Percentiles rank a stretch among this genome's conserved stretches.
phyloP scores from a whole-genome alignment of 2,113 vertebrate species.

The Microcebus lehilahytsara region DNA sequence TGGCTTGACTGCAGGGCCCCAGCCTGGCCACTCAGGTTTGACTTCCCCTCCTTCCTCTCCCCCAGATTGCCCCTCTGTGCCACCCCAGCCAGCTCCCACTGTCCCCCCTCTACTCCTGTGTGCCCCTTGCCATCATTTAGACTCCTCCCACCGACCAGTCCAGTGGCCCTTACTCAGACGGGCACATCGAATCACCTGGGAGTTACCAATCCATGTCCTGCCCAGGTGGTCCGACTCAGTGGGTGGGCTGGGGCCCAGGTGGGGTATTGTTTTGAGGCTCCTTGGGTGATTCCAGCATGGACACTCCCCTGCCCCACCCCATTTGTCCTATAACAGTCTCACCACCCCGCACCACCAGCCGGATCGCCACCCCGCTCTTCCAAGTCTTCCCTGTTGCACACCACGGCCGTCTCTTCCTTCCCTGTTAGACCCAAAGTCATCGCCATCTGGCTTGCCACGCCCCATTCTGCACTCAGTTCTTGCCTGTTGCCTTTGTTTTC shows the following conservation, averaged over 20 bases:
- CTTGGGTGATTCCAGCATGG: not conserved
- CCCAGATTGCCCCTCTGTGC: not conserved
- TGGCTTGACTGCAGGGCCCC: not conserved
- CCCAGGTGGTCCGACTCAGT: not conserved
- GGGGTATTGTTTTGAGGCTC: not conserved
- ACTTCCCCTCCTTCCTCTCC: too few relatives aligned
- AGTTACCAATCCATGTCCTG: not conserved
- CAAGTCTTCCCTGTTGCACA: not conserved
- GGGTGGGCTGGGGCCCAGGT: too few relatives aligned
- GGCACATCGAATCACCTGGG: not conserved
- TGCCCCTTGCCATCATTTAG: not conserved
- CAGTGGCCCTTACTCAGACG: not conserved
- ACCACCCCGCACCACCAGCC: not conserved
- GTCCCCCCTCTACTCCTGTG: not conserved
- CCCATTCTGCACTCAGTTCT: not conserved
- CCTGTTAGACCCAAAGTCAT: not conserved
- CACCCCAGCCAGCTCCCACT: not conserved
- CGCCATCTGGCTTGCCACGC: not conserved
- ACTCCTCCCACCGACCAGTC: not conserved
- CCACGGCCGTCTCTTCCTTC: not conserved
- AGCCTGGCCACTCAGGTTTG: not conserved
- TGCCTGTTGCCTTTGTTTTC: not conserved
- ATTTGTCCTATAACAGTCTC: not conserved
- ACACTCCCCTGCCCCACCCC: not conserved
- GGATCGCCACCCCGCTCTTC: not conserved